Evolutionary conservation across 1,140 invertebrate species (phyloP).

Genomic region (Dufourea novaeangliae): DNA sequence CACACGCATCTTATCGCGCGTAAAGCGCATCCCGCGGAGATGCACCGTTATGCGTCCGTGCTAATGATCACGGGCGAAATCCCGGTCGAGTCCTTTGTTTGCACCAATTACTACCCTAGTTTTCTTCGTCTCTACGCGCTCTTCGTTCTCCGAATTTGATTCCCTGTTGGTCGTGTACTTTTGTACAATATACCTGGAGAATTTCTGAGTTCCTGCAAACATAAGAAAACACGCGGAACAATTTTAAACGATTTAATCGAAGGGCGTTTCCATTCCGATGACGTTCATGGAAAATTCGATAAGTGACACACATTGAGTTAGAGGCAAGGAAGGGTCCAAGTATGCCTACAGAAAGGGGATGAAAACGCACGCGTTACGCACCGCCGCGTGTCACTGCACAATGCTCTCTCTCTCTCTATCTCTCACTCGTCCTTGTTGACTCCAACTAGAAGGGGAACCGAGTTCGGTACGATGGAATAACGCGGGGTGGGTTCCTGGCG

Average conservation of each 20-base stretch:
- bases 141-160: too few relatives aligned
- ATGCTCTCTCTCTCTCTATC: conserved; percentile 3
- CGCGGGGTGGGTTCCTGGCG: conserved; percentile 55
- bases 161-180: too few relatives aligned
- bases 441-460: conserved; percentile 11
- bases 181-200: too few relatives aligned
- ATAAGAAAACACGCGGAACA: not conserved
- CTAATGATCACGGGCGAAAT: conserved; percentile 6
- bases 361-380: conserved; percentile 41
- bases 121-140: not conserved
- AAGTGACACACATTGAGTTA: not conserved
- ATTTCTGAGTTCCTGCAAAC: too few relatives aligned
- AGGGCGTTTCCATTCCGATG: not conserved
- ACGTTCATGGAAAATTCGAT: not conserved
- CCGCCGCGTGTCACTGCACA: conserved; percentile 13
- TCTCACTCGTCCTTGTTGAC: not conserved
- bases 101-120: not conserved
- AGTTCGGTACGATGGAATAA: conserved; percentile 47
- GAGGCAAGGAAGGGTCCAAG: not conserved
- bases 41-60: conserved; percentile 13
- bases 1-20: conserved; percentile 12
- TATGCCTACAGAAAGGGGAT: not conserved
- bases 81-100: not conserved
- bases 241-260: not conserved
- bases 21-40: not conserved